Evolutionary conservation across 1,140 invertebrate genomes (phyloP), one percentile per base, ranked within the genome.

Genomic region (Hesperophylax magnus): DNA sequence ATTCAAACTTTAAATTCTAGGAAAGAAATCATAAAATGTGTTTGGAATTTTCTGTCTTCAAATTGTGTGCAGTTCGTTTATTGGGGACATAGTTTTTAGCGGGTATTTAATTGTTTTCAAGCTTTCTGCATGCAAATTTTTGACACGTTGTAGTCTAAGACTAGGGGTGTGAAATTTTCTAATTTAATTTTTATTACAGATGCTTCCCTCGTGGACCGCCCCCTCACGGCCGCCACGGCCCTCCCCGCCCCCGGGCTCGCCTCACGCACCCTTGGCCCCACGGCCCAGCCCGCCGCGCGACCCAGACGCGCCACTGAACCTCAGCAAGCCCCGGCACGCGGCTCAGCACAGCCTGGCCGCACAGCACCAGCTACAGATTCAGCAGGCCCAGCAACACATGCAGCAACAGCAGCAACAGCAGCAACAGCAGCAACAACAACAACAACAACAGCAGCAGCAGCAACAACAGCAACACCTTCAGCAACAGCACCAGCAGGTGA

Each of bases 231-330:
- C 34, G 3, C 34, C 69, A 8, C 69, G 69, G 47, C 69, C 69
- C 34, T 52, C 34, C 39, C 69, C 69, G 18, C 69, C 69, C 34
- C 34, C 34, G 5, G 31, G 54, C 3, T 17, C 54, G 58, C 91
- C 90, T 54, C 89, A 89, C 8, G 89, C 91, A 61, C 89, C 88
- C n/a, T 86, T 86, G 86, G 86, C 87, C 20, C 88, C 87, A 11
- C 87, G 87, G 7, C 86, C 87, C 60, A 84, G 87, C 65, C 87
- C 89, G 4, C 88, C 90, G 24, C 88, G 89, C 15, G 94, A 95
- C 84, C 91, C 94, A 6, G 96, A 98, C 85, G 93, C 95, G 0
- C 97, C 97, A 0, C 89, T 98, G 0, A 98, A 98, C 88, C 92
- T 98, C 7, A 95, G 93, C 82, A 98, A 98, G 89, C 96, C 96